A percentile compares a stretch with the other conserved stretches of the same genome.
Conservation (phyloP, 2,888 invertebrate species). For the Beris chalybata region DNA sequence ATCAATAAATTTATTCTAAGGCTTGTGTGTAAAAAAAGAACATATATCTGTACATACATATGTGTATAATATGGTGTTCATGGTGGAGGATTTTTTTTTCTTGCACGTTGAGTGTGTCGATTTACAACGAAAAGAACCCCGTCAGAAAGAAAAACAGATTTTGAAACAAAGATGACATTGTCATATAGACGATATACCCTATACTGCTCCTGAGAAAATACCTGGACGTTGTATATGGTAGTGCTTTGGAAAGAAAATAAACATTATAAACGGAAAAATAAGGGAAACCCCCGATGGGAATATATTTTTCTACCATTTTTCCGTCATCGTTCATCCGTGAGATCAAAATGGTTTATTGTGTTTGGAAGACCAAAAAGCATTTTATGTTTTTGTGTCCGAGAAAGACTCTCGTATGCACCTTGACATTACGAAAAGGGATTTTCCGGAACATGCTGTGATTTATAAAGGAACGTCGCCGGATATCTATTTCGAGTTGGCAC, state of each 20-base stretch:
- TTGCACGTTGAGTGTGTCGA: too few relatives aligned
- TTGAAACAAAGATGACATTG: conserved; percentile 22
- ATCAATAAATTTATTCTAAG: conserved; percentile 24
- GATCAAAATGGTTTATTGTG: conserved; percentile 33
- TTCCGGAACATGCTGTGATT: too few relatives aligned
- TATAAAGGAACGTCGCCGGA: too few relatives aligned
- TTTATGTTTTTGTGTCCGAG: neutral
- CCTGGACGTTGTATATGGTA: neutral
- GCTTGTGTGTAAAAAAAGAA: conserved; percentile 10
- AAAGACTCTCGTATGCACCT: too few relatives aligned
- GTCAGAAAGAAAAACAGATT: conserved; percentile 18
- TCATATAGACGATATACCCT: neutral
- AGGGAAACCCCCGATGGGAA: conserved; percentile 18
- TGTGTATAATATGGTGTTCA: too few relatives aligned
- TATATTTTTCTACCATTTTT: conserved; percentile 23
- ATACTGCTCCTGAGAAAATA: neutral
- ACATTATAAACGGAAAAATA: conserved; percentile 24
- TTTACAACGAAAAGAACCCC: neutral
- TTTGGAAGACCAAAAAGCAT: conserved; percentile 22
- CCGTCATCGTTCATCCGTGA: conserved; percentile 32
- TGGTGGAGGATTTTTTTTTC: too few relatives aligned
- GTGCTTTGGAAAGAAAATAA: conserved; percentile 23
- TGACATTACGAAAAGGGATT: too few relatives aligned
- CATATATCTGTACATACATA: too few relatives aligned
- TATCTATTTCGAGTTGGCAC: too few relatives aligned